A percentile compares a stretch with the other conserved stretches of the same genome.
Conservation (phyloP, 1,140 invertebrate species). For the Ladona fulva region DNA sequence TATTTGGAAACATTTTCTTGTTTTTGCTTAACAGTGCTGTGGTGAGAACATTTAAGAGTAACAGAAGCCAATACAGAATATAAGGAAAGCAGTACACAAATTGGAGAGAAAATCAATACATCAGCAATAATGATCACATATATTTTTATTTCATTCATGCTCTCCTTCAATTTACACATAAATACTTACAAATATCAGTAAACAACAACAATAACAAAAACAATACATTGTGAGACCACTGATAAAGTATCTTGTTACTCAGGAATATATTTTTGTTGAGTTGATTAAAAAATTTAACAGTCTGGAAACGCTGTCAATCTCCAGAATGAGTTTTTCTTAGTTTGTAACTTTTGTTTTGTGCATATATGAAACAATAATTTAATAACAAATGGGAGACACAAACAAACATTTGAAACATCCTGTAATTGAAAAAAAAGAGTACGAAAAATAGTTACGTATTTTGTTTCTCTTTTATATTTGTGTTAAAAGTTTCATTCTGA, state of each 20-base stretch:
- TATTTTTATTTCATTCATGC: not conserved
- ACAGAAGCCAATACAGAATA: too few species aligned
- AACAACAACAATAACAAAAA: conserved; percentile 8
- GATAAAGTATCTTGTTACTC: not conserved
- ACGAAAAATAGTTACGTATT: too few species aligned
- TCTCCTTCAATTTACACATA: not conserved
- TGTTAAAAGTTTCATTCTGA: too few species aligned
- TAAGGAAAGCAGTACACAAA: too few species aligned
- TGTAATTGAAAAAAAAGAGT: not conserved
- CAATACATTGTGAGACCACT: conserved; percentile 9
- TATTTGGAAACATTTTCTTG: too few species aligned
- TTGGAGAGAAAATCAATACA: too few species aligned
- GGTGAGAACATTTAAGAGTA: too few species aligned
- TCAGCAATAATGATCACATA: not conserved
- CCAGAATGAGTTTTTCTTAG: not conserved
- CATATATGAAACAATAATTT: not conserved
- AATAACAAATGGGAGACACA: not conserved
- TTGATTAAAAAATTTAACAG: not conserved
- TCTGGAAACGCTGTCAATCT: not conserved
- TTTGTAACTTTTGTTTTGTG: not conserved
- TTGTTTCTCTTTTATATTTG: too few species aligned
- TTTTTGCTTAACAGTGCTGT: too few species aligned
- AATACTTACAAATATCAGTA: not conserved
- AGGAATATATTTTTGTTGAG: not conserved
- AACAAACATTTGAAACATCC: not conserved